phyloP scores from a whole-genome alignment of 2,888 invertebrate genomes.

The Rugalucina vietnamica region DNA sequence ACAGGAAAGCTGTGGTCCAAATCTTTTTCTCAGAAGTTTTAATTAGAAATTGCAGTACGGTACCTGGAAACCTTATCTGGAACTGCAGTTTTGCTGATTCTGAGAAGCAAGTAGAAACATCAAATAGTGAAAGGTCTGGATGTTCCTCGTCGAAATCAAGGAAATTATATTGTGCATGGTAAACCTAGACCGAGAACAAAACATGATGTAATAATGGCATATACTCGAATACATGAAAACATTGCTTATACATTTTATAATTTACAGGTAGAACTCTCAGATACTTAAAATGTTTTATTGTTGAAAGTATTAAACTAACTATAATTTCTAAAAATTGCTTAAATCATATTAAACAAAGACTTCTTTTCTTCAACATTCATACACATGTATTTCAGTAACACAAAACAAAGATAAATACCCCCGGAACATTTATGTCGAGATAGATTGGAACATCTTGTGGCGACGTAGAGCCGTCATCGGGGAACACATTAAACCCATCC shows the following conservation, averaged over 20 bases:
- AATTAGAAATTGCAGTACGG: too few relatives aligned
- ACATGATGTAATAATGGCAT: too few relatives aligned
- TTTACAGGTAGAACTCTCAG: too few relatives aligned
- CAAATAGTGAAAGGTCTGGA: conserved; percentile 69
- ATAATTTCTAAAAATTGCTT: too few relatives aligned
- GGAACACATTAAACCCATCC: conserved; percentile 59
- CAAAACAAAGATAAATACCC: conserved; percentile 55
- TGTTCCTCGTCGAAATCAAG: conserved; percentile 71
- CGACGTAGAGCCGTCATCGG: conserved; percentile 59
- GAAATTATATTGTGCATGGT: conserved; percentile 57
- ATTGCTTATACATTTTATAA: too few relatives aligned
- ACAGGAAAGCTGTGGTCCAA: not conserved
- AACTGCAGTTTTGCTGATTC: conserved; percentile 68
- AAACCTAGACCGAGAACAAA: too few relatives aligned
- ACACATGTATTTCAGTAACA: too few relatives aligned
- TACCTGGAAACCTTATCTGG: conserved; percentile 70
- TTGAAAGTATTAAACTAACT: too few relatives aligned
- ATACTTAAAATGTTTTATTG: too few relatives aligned
- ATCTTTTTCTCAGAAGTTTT: not conserved
- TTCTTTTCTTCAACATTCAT: too few relatives aligned
- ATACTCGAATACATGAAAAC: too few relatives aligned
- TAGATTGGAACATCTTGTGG: conserved; percentile 62
- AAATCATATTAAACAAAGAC: too few relatives aligned
- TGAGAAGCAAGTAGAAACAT: conserved; percentile 73
- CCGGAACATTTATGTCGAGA: conserved; percentile 53